Base-by-base conservation (phyloP, 2,113 vertebrate genomes). In the Burhinus bistriatus region DNA sequence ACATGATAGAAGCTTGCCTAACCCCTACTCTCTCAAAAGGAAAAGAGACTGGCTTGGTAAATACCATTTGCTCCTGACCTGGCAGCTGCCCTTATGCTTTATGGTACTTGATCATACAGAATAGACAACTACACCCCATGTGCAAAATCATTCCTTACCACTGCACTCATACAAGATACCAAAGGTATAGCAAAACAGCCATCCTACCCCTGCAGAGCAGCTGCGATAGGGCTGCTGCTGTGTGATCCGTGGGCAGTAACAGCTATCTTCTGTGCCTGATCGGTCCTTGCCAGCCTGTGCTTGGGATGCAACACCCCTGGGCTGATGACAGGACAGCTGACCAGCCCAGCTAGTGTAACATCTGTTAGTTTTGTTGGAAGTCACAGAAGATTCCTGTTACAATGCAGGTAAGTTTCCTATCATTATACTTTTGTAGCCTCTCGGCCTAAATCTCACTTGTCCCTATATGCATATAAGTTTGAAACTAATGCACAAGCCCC, bases 301-400 rank as follows among this genome's bases (percentile, higher is more conserved):
- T 6, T 30, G 59, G 44, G 27, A 13, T 29, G 45, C 69, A 59
- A 4, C 23, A 16, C 9, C 52, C 45, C 62, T 9, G 27, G 22
- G 36, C 1, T 20, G 23, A 2, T 7, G 47, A 8, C 47, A 65
- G 44, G 20, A 6, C 44, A 65, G 32, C 26, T 22, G 16, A 66
- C 13, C 29, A 22, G 30, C 42, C 42, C 11, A 42, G 64, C 64
- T 45, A 15, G 20, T 9, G 29, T 32, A 23, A 17, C 4, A 16
- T 0, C 44, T 15, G 0, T 3, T 38, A 12, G 4, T 20, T 54
- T 40, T 25, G 15, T 9, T 17, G 4, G 9, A 42, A 72, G 10
- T 14, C 47, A 17, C 1, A 7, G 21, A 18, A 76, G 22, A 42
- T 26, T 42, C 6, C 47, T n/a, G 20, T 13, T 34, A 6, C 18